Conservation (phyloP, 1,140 invertebrate genomes). For the Pseudoatta argentina region DNA sequence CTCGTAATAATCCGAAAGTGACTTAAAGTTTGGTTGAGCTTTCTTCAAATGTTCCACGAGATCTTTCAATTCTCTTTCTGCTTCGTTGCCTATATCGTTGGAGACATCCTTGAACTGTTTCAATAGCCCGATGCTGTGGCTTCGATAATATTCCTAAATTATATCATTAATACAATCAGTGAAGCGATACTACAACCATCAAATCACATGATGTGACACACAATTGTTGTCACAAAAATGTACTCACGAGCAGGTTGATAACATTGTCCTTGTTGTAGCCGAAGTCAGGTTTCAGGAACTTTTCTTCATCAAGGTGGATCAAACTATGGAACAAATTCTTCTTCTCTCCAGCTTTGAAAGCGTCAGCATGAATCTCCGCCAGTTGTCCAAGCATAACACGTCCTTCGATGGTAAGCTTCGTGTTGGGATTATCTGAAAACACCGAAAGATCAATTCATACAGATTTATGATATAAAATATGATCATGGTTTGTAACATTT, state of each 20-base stretch:
- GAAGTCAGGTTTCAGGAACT: constrained; percentile 90
- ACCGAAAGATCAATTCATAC: not conserved
- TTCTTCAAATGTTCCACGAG: constrained; percentile 86
- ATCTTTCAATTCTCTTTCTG: constrained; percentile 80
- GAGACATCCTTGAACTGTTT: constrained; percentile 84
- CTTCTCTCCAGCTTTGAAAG: constrained; percentile 87
- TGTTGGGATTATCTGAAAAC: constrained; percentile 84
- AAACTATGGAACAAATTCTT: constrained; percentile 88
- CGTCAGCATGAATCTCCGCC: constrained; percentile 88
- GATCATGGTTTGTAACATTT: not conserved
- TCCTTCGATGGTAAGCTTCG: constrained; percentile 86
- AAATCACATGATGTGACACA: not conserved
- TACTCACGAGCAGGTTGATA: constrained; percentile 80
- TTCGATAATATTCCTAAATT: constrained; percentile 72
- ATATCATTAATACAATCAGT: not conserved
- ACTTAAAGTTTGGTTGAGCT: constrained; percentile 88
- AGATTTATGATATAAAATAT: not conserved
- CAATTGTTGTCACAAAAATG: not conserved
- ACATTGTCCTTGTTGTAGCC: constrained; percentile 89
- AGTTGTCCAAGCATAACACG: constrained; percentile 89
- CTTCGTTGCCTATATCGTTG: constrained; percentile 81
- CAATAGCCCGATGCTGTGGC: constrained; percentile 65
- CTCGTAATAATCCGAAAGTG: constrained; percentile 87
- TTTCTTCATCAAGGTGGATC: constrained; percentile 88
- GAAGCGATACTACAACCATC: not conserved